Percentiles rank a stretch among this genome's conserved stretches.
phyloP scores from a whole-genome alignment of 2,888 invertebrate genomes.

The Uropetala carovei region DNA sequence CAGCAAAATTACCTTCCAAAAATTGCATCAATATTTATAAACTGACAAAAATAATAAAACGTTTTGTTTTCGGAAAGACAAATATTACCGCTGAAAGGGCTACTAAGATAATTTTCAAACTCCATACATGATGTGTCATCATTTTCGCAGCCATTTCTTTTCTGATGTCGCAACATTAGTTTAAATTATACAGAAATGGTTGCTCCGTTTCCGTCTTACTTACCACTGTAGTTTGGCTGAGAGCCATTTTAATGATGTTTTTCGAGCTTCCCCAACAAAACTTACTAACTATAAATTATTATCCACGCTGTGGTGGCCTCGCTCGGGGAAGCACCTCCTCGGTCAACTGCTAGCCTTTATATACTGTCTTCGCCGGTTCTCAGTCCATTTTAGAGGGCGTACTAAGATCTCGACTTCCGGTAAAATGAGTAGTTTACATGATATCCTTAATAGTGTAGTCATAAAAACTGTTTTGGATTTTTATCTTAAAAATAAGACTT shows the following conservation, averaged over 20 bases:
- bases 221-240: slow-evolving; percentile 84
- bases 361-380: slow-evolving; percentile 56
- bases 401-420: slow-evolving; percentile 41
- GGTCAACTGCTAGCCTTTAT: slow-evolving; percentile 48
- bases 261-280: slow-evolving; percentile 30
- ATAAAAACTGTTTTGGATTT: too few relatives aligned
- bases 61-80: neutral
- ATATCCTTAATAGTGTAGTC: too few relatives aligned
- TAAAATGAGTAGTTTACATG: neutral
- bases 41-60: neutral
- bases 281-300: neutral
- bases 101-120: neutral
- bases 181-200: slow-evolving; percentile 48
- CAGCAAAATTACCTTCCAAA: too few relatives aligned
- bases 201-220: slow-evolving; percentile 72
- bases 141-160: slow-evolving; percentile 50
- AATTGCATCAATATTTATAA: neutral
- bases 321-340: slow-evolving; percentile 25
- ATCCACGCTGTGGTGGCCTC: neutral
- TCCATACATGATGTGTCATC: slow-evolving; percentile 68
- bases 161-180: slow-evolving; percentile 49
- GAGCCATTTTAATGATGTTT: slow-evolving; percentile 77
- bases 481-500: too few relatives aligned
- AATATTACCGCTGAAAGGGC: neutral
- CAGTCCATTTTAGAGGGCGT: slow-evolving; percentile 52